Percentiles rank a stretch among this genome's conserved stretches.
These are phyloP conservation scores for Ctenopoma multispine DNA, from an alignment of 2,797 vertebrate species.

Conservation along the genomic window DNA sequence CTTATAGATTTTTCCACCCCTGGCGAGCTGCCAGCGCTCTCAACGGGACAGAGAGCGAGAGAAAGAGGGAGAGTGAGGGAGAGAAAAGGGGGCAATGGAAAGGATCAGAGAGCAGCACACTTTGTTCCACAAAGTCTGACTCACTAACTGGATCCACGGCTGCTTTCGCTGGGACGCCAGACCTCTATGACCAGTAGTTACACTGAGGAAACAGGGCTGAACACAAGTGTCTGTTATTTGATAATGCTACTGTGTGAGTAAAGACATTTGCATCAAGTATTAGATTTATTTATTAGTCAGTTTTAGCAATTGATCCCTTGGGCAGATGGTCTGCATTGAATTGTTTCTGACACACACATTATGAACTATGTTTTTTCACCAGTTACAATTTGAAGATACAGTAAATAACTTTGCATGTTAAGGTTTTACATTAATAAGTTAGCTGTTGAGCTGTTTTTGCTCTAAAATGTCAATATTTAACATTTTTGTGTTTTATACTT, in stretches of 20 bases:
- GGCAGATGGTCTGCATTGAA: slow-evolving; percentile 59
- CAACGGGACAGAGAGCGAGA: slow-evolving; percentile 52
- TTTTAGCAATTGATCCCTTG: slow-evolving; percentile 49
- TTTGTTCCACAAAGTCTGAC: slow-evolving; percentile 82
- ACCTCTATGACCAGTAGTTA: slow-evolving; percentile 56
- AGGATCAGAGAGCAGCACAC: slow-evolving; percentile 75
- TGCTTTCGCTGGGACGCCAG: slow-evolving; percentile 52
- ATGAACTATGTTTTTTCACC: slow-evolving; percentile 15
- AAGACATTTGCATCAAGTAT: slow-evolving; percentile 21
- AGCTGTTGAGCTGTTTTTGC: not conserved
- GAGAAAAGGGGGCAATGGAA: slow-evolving; percentile 17
- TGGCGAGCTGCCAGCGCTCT: slow-evolving; percentile 77
- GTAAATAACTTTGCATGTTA: not conserved
- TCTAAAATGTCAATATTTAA: not conserved
- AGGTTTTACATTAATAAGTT: not conserved
- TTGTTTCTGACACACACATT: slow-evolving; percentile 33
- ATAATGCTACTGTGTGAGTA: slow-evolving; percentile 13
- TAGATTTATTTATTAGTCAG: slow-evolving; percentile 49
- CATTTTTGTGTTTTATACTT: not conserved
- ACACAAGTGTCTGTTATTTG: slow-evolving; percentile 20
- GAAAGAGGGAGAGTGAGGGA: slow-evolving; percentile 18
- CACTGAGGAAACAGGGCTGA: slow-evolving; percentile 32
- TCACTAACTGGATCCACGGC: slow-evolving; percentile 69
- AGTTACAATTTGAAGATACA: slow-evolving; percentile 26
- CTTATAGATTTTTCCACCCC: slow-evolving; percentile 84